These are phyloP conservation scores for Lepidurus apus DNA, from an alignment of 1,140 invertebrate genomes.

Conservation along the genomic window DNA sequence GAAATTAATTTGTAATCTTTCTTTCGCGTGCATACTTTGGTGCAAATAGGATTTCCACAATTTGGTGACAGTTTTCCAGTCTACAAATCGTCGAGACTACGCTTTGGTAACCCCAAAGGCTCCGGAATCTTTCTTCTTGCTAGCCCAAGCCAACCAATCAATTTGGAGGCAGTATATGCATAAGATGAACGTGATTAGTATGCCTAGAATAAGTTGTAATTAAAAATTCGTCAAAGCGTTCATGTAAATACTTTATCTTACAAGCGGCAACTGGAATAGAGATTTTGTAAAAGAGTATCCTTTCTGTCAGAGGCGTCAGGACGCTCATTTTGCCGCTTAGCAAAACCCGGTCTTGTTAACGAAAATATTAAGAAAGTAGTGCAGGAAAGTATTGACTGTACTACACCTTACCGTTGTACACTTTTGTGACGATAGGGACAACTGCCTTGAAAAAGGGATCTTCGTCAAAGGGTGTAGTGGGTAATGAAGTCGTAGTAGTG, in stretches of 20 bases:
- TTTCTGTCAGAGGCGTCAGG: background rate
- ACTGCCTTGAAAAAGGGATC: background rate
- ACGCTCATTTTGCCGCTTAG: background rate
- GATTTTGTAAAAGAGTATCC: background rate
- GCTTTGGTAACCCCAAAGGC: too few species aligned
- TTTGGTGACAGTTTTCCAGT: too few species aligned
- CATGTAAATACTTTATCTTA: background rate
- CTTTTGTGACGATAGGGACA: background rate
- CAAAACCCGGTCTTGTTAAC: background rate
- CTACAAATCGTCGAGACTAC: too few species aligned
- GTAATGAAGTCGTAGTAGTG: background rate
- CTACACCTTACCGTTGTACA: background rate
- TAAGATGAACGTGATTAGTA: too few species aligned
- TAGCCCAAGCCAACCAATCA: too few species aligned
- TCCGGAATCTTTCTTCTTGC: too few species aligned
- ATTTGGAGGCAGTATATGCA: too few species aligned
- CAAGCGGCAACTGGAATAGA: background rate
- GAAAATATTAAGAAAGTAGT: background rate
- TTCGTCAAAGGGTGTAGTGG: background rate
- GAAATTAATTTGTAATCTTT: too few species aligned
- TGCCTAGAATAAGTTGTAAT: too few species aligned
- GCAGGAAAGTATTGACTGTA: background rate
- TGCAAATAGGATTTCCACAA: too few species aligned
- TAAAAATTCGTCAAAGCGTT: background rate
- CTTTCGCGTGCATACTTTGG: too few species aligned